These are phyloP conservation scores for Carduelis carduelis DNA, from an alignment of 2,797 vertebrate species.

Conservation along the genomic window DNA sequence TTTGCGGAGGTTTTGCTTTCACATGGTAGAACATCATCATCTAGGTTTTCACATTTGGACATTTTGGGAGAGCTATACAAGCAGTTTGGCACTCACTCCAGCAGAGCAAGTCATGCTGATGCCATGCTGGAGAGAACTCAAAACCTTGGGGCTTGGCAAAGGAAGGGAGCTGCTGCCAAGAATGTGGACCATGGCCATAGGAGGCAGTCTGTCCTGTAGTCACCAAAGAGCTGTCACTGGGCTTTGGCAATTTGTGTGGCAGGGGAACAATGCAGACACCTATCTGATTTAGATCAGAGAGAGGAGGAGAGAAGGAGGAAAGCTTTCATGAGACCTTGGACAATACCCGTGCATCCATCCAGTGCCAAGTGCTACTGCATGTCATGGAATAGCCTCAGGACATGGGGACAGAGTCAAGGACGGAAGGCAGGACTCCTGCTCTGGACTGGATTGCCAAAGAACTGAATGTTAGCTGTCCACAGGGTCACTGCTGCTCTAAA, in stretches of 20 bases:
- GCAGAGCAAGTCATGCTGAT: background rate
- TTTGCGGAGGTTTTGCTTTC: background rate
- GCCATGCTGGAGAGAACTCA: background rate
- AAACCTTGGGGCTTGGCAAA: background rate
- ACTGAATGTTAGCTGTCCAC: background rate
- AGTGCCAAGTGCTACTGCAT: background rate
- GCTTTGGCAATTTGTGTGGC: background rate
- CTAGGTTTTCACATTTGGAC: background rate
- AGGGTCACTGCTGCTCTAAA: background rate
- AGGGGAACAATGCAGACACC: background rate
- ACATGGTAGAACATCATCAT: fast-evolving
- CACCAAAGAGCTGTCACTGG: background rate
- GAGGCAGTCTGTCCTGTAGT: background rate
- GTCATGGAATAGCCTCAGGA: background rate
- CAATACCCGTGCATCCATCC: background rate
- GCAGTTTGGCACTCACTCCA: background rate
- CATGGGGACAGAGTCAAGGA: background rate
- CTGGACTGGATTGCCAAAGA: background rate
- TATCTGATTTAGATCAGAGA: background rate
- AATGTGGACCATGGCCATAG: background rate
- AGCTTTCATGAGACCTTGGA: background rate
- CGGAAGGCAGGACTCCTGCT: background rate
- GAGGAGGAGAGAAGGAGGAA: background rate
- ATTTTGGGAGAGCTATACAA: background rate
- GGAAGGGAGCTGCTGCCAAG: background rate